Base-by-base conservation (phyloP, 2,797 vertebrate species). In the Serranus cabrilla region DNA sequence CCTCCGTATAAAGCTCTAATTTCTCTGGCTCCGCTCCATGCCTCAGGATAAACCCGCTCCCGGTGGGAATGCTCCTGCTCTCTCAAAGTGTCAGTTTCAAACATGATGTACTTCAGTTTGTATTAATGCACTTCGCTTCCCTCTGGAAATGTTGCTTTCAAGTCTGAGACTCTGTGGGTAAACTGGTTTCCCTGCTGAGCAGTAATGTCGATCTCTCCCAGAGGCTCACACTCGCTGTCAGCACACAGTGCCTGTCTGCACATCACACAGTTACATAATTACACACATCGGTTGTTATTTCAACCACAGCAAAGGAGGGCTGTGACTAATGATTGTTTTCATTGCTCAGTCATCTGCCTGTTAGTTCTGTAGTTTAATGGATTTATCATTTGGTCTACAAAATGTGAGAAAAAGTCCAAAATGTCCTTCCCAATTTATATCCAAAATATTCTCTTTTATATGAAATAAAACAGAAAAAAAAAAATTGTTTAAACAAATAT, bases 191-290 rank as follows among this genome's bases (percentile, higher is more conserved):
- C 73, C 68, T 49, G 52, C 66, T 37, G 74, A 66, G 61, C 43
- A 23, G 55, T 74, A 46, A 76, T 62, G 42, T 23, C 66, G 66
- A 80, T 76, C 61, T 54, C 65, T 74, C 76, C 65, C 74, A 47
- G 66, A 58, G 54, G 70, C 16, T 76, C 74, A 45, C 66, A 59
- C 45, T 58, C 25, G 58, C 55, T 49, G 42, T 59, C 47, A 58
- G 51, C 57, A 55, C 57, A 52, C 51, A 63, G 34, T 23, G n/a
- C 20, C 43, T 77, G 21, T 39, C 54, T 51, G 52, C 58, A 67
- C 12, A 23, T 52, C 49, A 58, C 45, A 47, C 45, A 45, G 56
- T 65, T 50, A 61, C 51, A 66, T 37, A 34, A 55, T 34, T 61
- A n/a, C 52, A 74, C n/a, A 59, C 16, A 52, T 2, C 23, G 37